These are phyloP conservation scores for Ivindomyrus marchei DNA, from an alignment of 2,113 vertebrate species.

Conservation along the genomic window DNA sequence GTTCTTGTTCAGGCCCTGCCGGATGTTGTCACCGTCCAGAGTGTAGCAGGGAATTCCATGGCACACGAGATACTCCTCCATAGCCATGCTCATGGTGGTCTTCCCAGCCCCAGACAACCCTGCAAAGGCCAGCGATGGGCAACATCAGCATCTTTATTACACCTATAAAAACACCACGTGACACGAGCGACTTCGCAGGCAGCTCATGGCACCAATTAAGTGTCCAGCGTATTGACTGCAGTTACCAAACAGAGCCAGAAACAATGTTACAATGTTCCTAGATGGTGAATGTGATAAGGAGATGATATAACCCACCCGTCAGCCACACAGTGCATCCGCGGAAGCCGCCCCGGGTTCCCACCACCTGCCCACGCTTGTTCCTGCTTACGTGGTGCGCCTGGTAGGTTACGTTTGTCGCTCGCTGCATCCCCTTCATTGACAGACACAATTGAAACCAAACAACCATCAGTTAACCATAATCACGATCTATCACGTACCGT, in stretches of 20 bases:
- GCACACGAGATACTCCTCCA: conserved; percentile 94
- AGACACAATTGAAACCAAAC: not conserved
- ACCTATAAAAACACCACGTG: not conserved
- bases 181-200: not conserved
- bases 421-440: conserved; percentile 80
- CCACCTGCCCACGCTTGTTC: conserved; percentile 94
- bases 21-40: conserved; percentile 93
- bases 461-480: not conserved
- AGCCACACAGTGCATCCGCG: conserved; percentile 96
- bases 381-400: conserved; percentile 96
- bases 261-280: not conserved
- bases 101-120: conserved; percentile 93
- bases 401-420: conserved; percentile 96
- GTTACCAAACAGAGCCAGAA: not conserved
- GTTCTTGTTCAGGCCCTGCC: conserved; percentile 95
- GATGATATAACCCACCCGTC: conserved; percentile 66
- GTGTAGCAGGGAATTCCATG: conserved; percentile 96
- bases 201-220: not conserved
- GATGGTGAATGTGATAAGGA: not conserved
- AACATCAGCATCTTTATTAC: not conserved
- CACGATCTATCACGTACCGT: not conserved
- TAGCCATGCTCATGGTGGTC: conserved; percentile 95
- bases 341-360: conserved; percentile 92
- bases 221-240: not conserved
- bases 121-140: conserved; percentile 32